These are phyloP conservation scores for Melinaea marsaeus DNA, from an alignment of 2,888 invertebrate genomes.

Conservation along the genomic window DNA sequence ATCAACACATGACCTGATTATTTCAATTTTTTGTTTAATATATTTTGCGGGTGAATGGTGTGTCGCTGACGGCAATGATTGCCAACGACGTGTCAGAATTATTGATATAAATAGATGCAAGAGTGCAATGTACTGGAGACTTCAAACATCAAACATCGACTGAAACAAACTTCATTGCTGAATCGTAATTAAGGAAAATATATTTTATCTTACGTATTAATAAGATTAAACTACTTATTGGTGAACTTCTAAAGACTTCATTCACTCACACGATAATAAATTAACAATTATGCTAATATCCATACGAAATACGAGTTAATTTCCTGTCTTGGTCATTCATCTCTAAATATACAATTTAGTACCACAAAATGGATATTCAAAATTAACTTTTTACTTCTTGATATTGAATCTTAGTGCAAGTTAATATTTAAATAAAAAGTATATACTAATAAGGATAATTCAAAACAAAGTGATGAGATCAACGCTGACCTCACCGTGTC, in stretches of 20 bases:
- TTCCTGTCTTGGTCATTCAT: no score
- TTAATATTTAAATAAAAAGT: no score
- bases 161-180: background rate
- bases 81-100: conserved; percentile 45
- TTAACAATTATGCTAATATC: no score
- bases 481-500: conserved; percentile 58
- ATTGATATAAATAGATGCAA: conserved; percentile 47
- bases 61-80: conserved; percentile 37
- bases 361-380: no score
- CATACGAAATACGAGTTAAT: no score
- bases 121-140: conserved; percentile 55
- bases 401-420: no score
- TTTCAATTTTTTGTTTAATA: conserved; percentile 6
- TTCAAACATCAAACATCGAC: conserved; percentile 32
- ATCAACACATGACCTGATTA: background rate
- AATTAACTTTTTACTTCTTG: no score
- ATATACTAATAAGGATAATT: no score
- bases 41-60: conserved; percentile 37
- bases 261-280: no score
- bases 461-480: conserved; percentile 50
- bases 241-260: no score
- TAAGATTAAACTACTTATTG: no score
- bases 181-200: background rate
- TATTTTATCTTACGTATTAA: background rate
- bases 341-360: no score